Evolutionary conservation across 2,888 invertebrate species (phyloP), one percentile per base, ranked within the genome.

Genomic region (Enchytraeus crypticus): DNA sequence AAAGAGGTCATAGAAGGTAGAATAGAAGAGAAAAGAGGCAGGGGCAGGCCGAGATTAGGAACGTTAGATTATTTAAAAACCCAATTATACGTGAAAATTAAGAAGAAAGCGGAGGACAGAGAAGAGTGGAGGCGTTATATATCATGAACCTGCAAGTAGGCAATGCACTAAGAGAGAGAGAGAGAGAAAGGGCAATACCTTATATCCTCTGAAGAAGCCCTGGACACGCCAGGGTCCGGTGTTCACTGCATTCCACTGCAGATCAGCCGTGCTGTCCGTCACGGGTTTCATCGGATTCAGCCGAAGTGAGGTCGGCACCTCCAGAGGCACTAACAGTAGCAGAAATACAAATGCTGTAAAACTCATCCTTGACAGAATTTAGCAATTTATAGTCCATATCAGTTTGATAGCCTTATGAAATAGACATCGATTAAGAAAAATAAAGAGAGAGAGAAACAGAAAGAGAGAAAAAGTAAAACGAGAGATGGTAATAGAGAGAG

Each of bases 171-270:
- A n/a, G n/a, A n/a, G n/a, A n/a, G n/a, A n/a, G n/a, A n/a, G n/a
- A n/a, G n/a, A n/a, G n/a, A n/a, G n/a, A 38, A 14, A 38, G 1
- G 21, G 5, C 43, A n/a, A 14, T 30, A 69, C 69, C 64, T 68
- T 67, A 59, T 66, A 69, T 11, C 67, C 69, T 29, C 63, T 27
- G 64, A 68, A 69, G 62, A 66, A 64, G 2, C 69, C 69, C 53
- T 64, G 62, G 53, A 68, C 65, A 29, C 64, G 58, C 66, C 66
- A 68, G 11, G 66, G 66, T 3, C 62, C 66, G 5, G 51, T 60
- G 60, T 66, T 68, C 5, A 68, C 67, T 4, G 60, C n/a, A 23
- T 60, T 60, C 69, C 69, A 69, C 11, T 66, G 21, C 43, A 69
- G 66, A 43, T 66, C 67, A 8, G 67, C 69, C n/a, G 66, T 65